Evolutionary conservation across 2,888 invertebrate genomes (phyloP).

Genomic region (Orthonychiurus folsomi): DNA sequence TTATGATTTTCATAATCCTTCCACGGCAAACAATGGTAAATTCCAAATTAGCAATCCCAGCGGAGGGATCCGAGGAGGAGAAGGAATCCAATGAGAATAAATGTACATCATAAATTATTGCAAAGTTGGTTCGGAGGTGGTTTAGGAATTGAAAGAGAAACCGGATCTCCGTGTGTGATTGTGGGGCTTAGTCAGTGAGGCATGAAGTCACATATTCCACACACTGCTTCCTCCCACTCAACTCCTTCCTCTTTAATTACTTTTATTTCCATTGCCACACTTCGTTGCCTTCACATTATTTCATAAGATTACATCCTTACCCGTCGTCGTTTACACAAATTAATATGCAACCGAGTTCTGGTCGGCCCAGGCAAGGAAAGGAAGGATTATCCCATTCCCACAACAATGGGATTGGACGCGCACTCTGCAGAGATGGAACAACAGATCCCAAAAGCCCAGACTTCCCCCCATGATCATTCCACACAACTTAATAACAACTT

Average conservation of each 20-base stretch:
- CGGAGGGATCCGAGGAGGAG: neutral
- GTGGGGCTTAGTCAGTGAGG: neutral
- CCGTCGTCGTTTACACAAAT: neutral
- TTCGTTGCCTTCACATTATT: neutral
- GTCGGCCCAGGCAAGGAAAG: too few relatives aligned
- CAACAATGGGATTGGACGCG: too few relatives aligned
- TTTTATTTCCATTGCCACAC: too few relatives aligned
- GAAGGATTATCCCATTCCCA: too few relatives aligned
- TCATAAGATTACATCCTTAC: neutral
- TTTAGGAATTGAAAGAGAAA: neutral
- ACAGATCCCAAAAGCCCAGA: too few relatives aligned
- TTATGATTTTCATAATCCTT: too few relatives aligned
- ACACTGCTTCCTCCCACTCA: too few relatives aligned
- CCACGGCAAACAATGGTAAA: too few relatives aligned
- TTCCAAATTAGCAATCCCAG: neutral
- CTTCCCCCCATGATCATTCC: too few relatives aligned
- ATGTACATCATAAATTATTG: neutral
- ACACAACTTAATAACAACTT: too few relatives aligned
- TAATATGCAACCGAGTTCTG: too few relatives aligned
- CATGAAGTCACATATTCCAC: neutral
- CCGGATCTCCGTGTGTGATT: constrained; percentile 1
- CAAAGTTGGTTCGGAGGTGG: neutral
- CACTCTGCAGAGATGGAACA: too few relatives aligned
- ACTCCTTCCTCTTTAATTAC: neutral
- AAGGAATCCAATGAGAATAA: neutral